Conservation (phyloP, 2,888 invertebrate species). For the Hirtodrosophila alboralis region DNA sequence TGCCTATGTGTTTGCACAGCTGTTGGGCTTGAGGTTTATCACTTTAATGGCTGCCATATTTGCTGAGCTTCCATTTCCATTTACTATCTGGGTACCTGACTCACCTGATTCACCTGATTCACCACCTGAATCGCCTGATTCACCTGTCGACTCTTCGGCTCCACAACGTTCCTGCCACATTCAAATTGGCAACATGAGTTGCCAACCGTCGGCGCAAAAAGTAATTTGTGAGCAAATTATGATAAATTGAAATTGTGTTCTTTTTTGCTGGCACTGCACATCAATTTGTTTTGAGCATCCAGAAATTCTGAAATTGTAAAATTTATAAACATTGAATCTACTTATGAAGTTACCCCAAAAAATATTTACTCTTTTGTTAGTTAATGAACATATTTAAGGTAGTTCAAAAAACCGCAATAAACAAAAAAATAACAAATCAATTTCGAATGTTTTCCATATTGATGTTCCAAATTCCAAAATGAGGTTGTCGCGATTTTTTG, state of each 20-base stretch:
- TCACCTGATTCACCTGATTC: slow-evolving; percentile 30
- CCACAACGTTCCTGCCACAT: slow-evolving; percentile 21
- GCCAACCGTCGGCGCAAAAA: slow-evolving; percentile 49
- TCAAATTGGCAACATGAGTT: slow-evolving; percentile 75
- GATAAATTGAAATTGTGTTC: slow-evolving; percentile 66
- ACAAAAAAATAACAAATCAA: no score
- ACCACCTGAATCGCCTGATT: slow-evolving; percentile 12
- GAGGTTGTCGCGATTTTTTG: no score
- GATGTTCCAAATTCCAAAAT: no score
- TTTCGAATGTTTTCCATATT: no score
- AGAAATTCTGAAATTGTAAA: not conserved
- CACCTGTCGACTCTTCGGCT: slow-evolving; percentile 3
- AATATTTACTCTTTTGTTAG: no score
- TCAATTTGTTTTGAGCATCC: slow-evolving; percentile 34
- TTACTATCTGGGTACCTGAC: slow-evolving; percentile 21
- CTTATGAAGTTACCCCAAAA: no score
- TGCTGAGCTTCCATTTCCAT: slow-evolving; percentile 50
- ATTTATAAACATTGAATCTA: not conserved
- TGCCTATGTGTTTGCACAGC: slow-evolving; percentile 42
- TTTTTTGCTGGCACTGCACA: slow-evolving; percentile 40
- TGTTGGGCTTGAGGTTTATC: slow-evolving; percentile 61
- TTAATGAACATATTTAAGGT: no score
- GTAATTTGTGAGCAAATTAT: slow-evolving; percentile 76
- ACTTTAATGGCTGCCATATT: slow-evolving; percentile 77
- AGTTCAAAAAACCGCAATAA: no score